Evolutionary conservation across 2,888 invertebrate species (phyloP).

Genomic region (Dryobotodes eremita): DNA sequence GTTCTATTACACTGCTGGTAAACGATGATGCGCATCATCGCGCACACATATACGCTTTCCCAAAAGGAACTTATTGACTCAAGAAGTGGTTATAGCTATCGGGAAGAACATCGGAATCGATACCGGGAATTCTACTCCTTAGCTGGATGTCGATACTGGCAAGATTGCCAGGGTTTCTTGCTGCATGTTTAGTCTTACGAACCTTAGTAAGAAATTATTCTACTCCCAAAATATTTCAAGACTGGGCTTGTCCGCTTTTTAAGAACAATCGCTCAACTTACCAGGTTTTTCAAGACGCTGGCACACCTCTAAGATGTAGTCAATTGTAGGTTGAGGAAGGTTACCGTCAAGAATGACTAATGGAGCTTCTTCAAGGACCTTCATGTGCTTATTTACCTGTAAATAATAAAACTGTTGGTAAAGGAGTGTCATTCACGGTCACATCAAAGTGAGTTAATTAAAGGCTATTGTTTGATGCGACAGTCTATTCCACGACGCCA

Average conservation of each 20-base stretch:
- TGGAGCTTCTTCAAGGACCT: conserved; percentile 92
- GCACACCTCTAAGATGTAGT: conserved; percentile 92
- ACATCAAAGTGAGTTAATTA: conserved; percentile 10
- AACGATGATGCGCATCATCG: neutral
- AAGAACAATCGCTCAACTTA: conserved; percentile 78
- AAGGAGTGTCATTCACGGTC: neutral
- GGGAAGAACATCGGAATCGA: neutral
- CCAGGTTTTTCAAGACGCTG: conserved; percentile 92
- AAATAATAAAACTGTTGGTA: conserved; percentile 57
- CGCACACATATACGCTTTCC: neutral
- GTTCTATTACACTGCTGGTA: neutral
- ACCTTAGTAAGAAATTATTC: neutral
- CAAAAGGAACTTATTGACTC: neutral
- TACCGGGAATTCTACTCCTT: neutral
- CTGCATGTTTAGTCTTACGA: neutral
- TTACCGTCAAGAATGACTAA: conserved; percentile 97
- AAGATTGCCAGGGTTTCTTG: neutral
- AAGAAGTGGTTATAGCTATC: neutral
- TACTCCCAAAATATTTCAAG: neutral
- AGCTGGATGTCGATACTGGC: neutral
- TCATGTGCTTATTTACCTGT: conserved; percentile 91
- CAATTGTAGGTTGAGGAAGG: conserved; percentile 92
- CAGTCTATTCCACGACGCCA: neutral
- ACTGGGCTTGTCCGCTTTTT: neutral
- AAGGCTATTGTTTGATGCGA: conserved; percentile 27